phyloP scores from a whole-genome alignment of 2,113 vertebrate genomes.

The Nipponia nippon region DNA sequence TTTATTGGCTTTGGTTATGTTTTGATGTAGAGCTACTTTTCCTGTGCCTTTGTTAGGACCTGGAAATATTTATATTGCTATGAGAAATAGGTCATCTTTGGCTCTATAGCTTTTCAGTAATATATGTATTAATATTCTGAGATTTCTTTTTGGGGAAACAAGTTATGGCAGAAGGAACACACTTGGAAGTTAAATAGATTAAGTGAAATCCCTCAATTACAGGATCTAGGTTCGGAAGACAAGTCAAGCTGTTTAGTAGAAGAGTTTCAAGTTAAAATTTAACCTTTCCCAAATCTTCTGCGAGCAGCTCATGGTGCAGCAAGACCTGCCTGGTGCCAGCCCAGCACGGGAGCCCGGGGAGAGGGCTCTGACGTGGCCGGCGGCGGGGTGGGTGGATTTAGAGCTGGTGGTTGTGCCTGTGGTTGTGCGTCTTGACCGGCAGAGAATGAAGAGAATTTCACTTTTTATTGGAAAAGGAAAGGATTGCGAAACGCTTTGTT shows the following conservation, averaged over 20 bases:
- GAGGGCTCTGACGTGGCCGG: background rate
- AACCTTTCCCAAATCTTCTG: background rate
- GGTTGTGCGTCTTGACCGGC: background rate
- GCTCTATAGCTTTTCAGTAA: background rate
- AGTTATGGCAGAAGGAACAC: background rate
- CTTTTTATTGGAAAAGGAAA: slow-evolving; percentile 31
- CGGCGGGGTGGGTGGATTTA: background rate
- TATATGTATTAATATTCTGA: background rate
- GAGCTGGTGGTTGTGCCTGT: slow-evolving; percentile 21
- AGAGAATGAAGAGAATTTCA: slow-evolving; percentile 23
- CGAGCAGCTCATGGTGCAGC: background rate
- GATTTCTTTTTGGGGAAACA: background rate
- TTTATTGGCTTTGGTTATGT: background rate
- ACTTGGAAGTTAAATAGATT: background rate
- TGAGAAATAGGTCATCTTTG: background rate
- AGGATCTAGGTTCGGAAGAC: background rate
- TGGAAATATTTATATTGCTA: background rate
- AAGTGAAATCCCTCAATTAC: background rate
- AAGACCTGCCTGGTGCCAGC: background rate
- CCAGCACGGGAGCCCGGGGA: background rate
- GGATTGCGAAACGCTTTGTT: slow-evolving; percentile 20
- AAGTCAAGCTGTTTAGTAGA: background rate
- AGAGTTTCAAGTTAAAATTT: background rate
- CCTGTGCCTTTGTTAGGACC: background rate
- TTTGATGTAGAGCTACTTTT: slow-evolving; percentile 1